Evolutionary conservation across 2,888 invertebrate genomes (phyloP).

Genomic region (Prenolepis imparis): DNA sequence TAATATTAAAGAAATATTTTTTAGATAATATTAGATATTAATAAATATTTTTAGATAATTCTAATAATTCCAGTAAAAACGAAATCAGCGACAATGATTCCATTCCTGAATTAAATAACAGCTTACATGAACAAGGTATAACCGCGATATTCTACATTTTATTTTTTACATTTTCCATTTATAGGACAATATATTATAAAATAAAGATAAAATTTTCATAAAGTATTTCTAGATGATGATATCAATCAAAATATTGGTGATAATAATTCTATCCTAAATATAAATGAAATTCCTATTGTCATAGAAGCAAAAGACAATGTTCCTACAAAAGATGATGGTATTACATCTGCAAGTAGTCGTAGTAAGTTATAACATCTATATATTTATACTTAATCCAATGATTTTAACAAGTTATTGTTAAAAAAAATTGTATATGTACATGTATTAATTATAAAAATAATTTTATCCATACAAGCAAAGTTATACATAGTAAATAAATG

Average conservation of each 20-base stretch:
- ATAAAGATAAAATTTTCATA: neutral
- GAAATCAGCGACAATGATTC: neutral
- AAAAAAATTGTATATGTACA: too few relatives aligned
- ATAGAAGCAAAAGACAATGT: too few relatives aligned
- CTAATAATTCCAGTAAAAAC: neutral
- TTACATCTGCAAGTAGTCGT: too few relatives aligned
- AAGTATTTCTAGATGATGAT: neutral
- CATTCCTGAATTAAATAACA: neutral
- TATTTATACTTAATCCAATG: neutral
- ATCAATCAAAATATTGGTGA: neutral
- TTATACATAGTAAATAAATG: too few relatives aligned
- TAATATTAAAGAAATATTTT: neutral
- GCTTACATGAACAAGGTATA: neutral
- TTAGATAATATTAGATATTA: neutral
- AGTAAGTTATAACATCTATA: too few relatives aligned
- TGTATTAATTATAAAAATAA: too few relatives aligned
- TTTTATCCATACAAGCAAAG: too few relatives aligned
- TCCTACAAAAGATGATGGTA: neutral
- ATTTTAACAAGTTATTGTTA: neutral
- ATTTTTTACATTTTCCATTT: neutral
- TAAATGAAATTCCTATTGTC: neutral
- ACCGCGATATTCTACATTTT: too few relatives aligned
- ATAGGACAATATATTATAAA: neutral
- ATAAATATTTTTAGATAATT: neutral
- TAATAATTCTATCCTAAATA: neutral